Evolutionary conservation across 35 echinoderm and acorn worm genomes (phyloP).

Genomic region (Heliocidaris erythrogramma): DNA sequence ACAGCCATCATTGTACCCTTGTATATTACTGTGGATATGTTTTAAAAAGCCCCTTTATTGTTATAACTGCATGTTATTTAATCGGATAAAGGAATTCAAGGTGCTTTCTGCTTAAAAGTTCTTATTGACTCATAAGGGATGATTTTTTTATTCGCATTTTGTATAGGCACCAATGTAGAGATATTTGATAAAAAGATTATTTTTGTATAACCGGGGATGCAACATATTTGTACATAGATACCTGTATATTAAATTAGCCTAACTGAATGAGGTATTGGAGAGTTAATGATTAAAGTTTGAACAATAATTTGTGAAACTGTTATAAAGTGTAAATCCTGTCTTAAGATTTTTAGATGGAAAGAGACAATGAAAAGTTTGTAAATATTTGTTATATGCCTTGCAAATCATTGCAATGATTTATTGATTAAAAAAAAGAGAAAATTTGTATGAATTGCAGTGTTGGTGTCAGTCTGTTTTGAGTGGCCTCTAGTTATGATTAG

Average conservation of each 20-base stretch:
- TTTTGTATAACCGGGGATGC: conserved; percentile 53
- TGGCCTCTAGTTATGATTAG: neutral
- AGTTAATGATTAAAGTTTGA: neutral
- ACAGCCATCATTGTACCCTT: neutral
- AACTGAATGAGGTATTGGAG: neutral
- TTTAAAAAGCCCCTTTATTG: neutral
- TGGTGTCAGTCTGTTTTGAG: neutral
- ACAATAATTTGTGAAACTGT: neutral
- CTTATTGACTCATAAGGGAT: neutral
- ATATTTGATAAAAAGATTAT: conserved; percentile 25
- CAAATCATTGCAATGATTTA: conserved; percentile 35
- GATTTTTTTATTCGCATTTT: neutral
- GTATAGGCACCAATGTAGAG: neutral
- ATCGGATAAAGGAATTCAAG: neutral
- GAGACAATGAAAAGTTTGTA: conserved; percentile 10
- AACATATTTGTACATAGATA: conserved; percentile 21
- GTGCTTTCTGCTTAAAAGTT: neutral
- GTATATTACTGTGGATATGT: neutral
- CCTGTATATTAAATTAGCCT: neutral
- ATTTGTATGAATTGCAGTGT: neutral
- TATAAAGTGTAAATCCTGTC: neutral
- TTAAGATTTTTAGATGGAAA: neutral
- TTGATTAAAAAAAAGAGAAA: conserved; percentile 28
- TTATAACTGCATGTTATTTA: neutral
- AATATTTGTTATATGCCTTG: conserved; percentile 44